Base-by-base conservation (phyloP, 2,888 invertebrate genomes). In the Eugnorisma glareosa region DNA sequence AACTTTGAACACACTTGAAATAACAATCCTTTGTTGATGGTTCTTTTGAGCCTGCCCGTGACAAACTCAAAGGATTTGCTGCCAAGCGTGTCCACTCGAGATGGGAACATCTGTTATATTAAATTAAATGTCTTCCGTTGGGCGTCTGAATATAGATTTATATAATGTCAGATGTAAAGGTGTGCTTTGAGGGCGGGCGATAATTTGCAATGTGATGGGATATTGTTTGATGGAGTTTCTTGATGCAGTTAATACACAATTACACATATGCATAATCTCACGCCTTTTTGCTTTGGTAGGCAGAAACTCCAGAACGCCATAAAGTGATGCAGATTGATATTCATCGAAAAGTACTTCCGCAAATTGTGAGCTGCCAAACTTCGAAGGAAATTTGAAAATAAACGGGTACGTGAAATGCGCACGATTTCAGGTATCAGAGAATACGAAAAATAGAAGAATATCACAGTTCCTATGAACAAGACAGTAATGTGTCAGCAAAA, bases 31-130 rank as follows among this genome's bases (percentile, higher is more conserved):
- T 94, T 94, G 93, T 94, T 93, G 93, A 92, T 92, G 92, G 93
- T 93, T 93, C 93, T 94, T 94, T 95, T 94, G 94, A 92, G 89
- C 87, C 93, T 93, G 89, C 82, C 90, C 87, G 92, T 93, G 93
- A 94, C 95, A 89, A 93, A 91, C 92, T 95, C 95, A 95, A 95
- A 96, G 95, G 94, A 94, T 93, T 94, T 91, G 91, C 93, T 89
- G 84, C 91, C 91, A 91, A 89, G 90, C 94, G 90, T 93, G 94
- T 89, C 93, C 93, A 93, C 92, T 93, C 85, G 90, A 92, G 92
- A 94, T 93, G 93, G 91, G 93, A 89, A 92, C 94, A 95, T 94
- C 93, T 94, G 94, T 94, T 93, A 93, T 94, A 92, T 94, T 94
- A 93, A 94, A 94, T 94, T 94, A 93, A 93, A 94, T 93, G 93